Conservation (phyloP, 2,888 invertebrate genomes). For the Frankliniella intonsa region DNA sequence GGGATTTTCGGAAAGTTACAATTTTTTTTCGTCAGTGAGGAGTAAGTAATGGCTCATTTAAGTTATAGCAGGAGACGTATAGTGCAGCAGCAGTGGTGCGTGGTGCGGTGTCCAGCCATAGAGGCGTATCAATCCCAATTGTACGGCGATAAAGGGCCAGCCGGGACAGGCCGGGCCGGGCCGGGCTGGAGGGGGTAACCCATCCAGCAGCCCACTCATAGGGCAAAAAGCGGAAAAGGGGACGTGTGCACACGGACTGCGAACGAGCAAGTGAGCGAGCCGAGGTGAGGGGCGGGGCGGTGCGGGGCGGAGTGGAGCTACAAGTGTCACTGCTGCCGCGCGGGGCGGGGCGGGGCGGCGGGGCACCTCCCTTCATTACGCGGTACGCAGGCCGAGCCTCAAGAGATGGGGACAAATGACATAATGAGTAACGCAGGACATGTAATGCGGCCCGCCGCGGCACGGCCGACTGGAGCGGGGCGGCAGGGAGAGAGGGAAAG, state of each 20-base stretch:
- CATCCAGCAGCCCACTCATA: background rate
- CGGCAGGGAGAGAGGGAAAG: background rate
- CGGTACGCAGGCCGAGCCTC: background rate
- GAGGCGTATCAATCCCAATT: background rate
- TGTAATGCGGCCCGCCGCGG: background rate
- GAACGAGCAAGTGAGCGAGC: background rate
- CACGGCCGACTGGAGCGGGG: background rate
- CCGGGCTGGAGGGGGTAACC: no score
- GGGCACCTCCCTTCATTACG: no score
- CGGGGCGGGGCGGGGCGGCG: no score
- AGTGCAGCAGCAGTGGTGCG: no score
- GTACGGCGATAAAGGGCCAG: background rate
- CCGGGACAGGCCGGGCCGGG: background rate
- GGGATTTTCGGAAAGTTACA: no score
- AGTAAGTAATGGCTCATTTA: no score
- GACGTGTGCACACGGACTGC: background rate
- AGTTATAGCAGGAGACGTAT: no score
- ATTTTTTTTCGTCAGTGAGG: no score
- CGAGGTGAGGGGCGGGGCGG: no score
- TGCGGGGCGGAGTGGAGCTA: no score
- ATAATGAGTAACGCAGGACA: slow-evolving; percentile 1
- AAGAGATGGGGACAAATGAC: background rate
- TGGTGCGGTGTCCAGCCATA: no score
- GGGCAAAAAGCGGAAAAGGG: background rate
- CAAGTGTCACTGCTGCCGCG: no score